Evolutionary conservation across 2,113 vertebrate species (phyloP), one percentile per base, ranked within the genome.

Genomic region (Sula dactylatra): DNA sequence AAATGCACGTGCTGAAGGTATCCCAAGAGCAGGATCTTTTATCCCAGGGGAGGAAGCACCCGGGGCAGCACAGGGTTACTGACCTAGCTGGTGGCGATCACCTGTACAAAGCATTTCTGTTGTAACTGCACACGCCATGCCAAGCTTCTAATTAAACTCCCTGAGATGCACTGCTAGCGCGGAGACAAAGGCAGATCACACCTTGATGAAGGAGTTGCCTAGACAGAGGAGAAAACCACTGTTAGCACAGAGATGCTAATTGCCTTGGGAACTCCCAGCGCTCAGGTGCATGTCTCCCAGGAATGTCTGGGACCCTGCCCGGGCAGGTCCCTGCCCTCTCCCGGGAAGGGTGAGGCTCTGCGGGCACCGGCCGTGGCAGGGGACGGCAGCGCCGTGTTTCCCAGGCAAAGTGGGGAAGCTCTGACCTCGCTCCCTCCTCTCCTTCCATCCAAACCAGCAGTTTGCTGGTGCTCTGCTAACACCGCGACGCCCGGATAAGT

Each of bases 151-250:
- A 92, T 95, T 59, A 92, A 76, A 24, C 76, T 77, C 71, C 22
- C 19, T 1, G 18, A 64, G 82, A 38, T 31, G 47, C 79, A 1
- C 45, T 8, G 72, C 14, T 42, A 42, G 67, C 4, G 4, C 9
- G 2, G 54, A 96, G 92, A 78, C 87, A 66, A 79, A 55, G 36
- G 77, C 84, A 45, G 90, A 55, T 91, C 96, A 71, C 77, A 9
- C 92, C 94, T 89, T 40, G 89, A 36, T 38, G 95, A 19, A 91
- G 93, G 92, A 93, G 94, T 29, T 91, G 94, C 92, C 94, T 17
- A 90, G 94, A 93, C 95, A 94, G 90, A 93, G 72, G 91, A 96
- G 87, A 77, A 83, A 69, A 36, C 64, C 83, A n/a, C 32, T 42
- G 82, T 19, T 22, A 91, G 94, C 91, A n/a, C 38, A 32, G 74